These are phyloP conservation scores for Acanthopleura granulata DNA, from an alignment of 2,888 invertebrate species.

Conservation along the genomic window DNA sequence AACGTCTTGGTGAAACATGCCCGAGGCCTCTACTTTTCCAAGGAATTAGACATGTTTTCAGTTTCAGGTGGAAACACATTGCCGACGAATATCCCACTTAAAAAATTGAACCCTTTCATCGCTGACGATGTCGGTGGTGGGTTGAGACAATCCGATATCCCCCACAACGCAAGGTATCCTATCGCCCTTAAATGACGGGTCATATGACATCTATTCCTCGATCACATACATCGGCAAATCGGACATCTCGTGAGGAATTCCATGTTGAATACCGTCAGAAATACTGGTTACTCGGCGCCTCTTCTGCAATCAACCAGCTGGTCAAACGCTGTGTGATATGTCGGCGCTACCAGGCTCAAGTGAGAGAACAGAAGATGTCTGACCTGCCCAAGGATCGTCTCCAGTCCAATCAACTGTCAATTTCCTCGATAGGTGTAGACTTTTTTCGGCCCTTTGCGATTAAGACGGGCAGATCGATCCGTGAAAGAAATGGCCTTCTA, in stretches of 20 bases:
- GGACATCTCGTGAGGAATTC: slow-evolving; percentile 15
- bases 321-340: slow-evolving; percentile 2
- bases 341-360: slow-evolving; percentile 4
- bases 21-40: not conserved
- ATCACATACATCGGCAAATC: not conserved
- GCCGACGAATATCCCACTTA: not conserved
- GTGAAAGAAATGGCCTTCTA: not conserved
- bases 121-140: slow-evolving; percentile 14
- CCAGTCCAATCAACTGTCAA: not conserved
- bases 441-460: not conserved
- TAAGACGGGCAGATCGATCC: not conserved
- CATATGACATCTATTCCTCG: not conserved
- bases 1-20: not conserved
- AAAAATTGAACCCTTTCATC: not conserved
- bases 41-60: not conserved
- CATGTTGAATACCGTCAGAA: slow-evolving; percentile 18
- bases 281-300: slow-evolving; percentile 18
- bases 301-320: not conserved
- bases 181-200: not conserved
- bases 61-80: not conserved
- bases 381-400: not conserved
- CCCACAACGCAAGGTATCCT: slow-evolving; percentile 7
- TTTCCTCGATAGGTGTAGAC: not conserved
- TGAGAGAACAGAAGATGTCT: not conserved
- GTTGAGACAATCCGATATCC: not conserved